phyloP scores from a whole-genome alignment of 2,888 invertebrate species.

The Alviniconcha strummeri region DNA sequence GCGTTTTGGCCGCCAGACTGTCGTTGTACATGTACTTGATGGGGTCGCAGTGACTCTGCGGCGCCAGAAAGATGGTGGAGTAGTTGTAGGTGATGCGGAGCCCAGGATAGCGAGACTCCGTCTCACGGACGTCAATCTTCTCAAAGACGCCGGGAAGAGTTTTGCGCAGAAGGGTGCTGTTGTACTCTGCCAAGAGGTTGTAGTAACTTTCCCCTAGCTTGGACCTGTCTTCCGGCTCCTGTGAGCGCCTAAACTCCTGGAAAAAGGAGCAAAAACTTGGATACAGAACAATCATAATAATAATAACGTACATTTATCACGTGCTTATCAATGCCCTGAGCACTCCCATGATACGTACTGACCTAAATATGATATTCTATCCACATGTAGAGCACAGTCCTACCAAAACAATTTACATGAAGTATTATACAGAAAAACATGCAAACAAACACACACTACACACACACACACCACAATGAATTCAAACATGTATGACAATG shows the following conservation, averaged over 20 bases:
- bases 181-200: conserved; percentile 73
- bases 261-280: background rate
- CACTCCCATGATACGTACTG: too few relatives aligned
- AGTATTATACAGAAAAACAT: too few relatives aligned
- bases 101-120: conserved; percentile 64
- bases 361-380: too few relatives aligned
- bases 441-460: background rate
- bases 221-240: conserved; percentile 65
- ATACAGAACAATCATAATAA: too few relatives aligned
- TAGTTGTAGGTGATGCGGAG: conserved; percentile 72
- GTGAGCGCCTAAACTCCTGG: conserved; percentile 71
- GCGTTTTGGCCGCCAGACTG: conserved; percentile 71
- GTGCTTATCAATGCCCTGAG: too few relatives aligned
- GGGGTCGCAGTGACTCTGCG: conserved; percentile 74
- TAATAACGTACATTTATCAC: too few relatives aligned
- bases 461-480: too few relatives aligned
- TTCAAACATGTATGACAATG: too few relatives aligned
- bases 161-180: conserved; percentile 60
- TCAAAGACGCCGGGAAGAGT: conserved; percentile 64
- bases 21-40: conserved; percentile 73
- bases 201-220: conserved; percentile 70
- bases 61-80: conserved; percentile 73
- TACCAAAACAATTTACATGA: too few relatives aligned
- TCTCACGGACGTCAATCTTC: conserved; percentile 65
- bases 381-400: too few relatives aligned